phyloP scores from a whole-genome alignment of 2,797 vertebrate genomes.

The Urophycis tenuis region DNA sequence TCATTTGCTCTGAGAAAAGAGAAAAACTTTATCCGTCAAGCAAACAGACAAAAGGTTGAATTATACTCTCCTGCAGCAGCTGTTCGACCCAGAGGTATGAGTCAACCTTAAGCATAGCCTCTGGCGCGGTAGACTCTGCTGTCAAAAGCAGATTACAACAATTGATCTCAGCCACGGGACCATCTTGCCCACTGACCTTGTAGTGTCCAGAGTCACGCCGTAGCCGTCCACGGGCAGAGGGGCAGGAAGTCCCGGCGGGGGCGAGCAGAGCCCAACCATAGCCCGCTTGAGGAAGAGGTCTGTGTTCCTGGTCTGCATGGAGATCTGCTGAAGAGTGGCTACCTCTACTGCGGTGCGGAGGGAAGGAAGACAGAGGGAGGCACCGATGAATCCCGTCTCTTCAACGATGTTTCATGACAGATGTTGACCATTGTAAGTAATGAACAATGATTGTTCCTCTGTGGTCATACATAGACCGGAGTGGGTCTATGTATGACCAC shows the following conservation, averaged over 20 bases:
- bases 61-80: no score
- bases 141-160: background rate
- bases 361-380: background rate
- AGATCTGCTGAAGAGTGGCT: conserved; percentile 93
- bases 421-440: background rate
- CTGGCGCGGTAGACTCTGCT: no score
- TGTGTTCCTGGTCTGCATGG: conserved; percentile 90
- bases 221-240: conserved; percentile 30
- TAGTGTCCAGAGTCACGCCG: background rate
- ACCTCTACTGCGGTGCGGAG: conserved; percentile 65
- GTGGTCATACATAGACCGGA: no score
- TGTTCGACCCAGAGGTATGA: no score
- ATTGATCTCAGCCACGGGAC: background rate
- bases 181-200: background rate
- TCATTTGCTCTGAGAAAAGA: background rate
- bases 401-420: background rate
- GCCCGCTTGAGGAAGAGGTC: conserved; percentile 90
- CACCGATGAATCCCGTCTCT: background rate
- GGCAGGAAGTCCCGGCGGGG: conserved; percentile 74
- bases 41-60: background rate
- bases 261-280: conserved; percentile 78
- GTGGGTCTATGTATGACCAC: background rate
- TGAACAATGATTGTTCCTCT: no score
- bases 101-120: no score
- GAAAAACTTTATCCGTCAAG: background rate